A percentile compares a stretch with the other conserved stretches of the same genome.
phyloP scores from a whole-genome alignment of 1,140 invertebrate species.

The Oedothorax gibbosus region DNA sequence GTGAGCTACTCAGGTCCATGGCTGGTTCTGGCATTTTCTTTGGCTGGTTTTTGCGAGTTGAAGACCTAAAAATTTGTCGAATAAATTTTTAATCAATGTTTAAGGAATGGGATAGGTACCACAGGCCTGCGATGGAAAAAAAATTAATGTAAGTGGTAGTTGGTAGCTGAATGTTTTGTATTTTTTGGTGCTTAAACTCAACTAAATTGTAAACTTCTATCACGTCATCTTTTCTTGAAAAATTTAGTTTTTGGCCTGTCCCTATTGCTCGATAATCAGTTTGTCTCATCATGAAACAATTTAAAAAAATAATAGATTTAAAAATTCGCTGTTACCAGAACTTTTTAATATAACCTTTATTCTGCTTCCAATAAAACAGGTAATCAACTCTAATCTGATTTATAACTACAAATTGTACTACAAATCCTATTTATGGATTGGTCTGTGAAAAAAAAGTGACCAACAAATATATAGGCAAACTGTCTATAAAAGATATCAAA shows the following conservation, averaged over 20 bases:
- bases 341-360: no score
- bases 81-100: not conserved
- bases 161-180: not conserved
- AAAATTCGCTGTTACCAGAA: no score
- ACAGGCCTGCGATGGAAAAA: not conserved
- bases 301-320: no score
- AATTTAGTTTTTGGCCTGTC: no score
- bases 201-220: not conserved
- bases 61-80: slow-evolving; percentile 17
- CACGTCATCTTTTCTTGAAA: no score
- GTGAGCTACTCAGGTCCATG: slow-evolving; percentile 71
- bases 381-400: no score
- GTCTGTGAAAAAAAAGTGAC: not conserved
- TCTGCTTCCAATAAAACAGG: no score
- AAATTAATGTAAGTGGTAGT: not conserved
- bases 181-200: not conserved
- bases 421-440: no score
- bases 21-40: slow-evolving; percentile 62
- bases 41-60: slow-evolving; percentile 54
- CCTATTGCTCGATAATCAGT: no score
- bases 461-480: not conserved
- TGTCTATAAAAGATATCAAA: no score
- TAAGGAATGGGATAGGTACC: not conserved
- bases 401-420: no score
- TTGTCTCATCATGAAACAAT: no score